These are phyloP conservation scores for Trichosurus vulpecula DNA, from an alignment of 2,797 vertebrate genomes.

Conservation along the genomic window DNA sequence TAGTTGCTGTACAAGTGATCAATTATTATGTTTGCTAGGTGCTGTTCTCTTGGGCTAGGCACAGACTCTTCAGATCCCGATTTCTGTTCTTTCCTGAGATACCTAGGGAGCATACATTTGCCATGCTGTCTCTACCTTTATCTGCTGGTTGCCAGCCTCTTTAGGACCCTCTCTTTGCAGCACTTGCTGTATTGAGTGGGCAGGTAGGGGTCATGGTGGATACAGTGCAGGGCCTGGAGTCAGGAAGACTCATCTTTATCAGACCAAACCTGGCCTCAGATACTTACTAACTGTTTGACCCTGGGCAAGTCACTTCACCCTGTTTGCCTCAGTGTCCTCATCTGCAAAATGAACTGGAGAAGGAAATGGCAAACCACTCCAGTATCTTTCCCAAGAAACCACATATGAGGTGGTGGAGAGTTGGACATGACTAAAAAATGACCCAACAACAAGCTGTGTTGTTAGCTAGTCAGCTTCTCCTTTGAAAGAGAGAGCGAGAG, in stretches of 20 bases:
- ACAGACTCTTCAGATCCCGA: not conserved
- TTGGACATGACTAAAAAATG: too few species aligned
- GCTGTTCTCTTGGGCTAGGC: not conserved
- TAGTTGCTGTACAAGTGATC: not conserved
- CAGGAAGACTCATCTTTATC: not conserved
- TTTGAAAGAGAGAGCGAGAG: too few species aligned
- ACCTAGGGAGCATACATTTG: not conserved
- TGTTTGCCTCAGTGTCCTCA: too few species aligned
- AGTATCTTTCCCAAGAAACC: too few species aligned
- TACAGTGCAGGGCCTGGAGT: not conserved
- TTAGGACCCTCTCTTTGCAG: not conserved
- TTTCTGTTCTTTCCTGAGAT: not conserved
- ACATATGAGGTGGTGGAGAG: too few species aligned
- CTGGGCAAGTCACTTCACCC: too few species aligned
- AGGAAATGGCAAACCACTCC: too few species aligned
- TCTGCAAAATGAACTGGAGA: too few species aligned
- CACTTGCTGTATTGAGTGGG: not conserved
- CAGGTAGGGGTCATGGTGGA: not conserved
- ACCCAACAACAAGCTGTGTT: not conserved
- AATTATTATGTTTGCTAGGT: not conserved
- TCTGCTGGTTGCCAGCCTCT: not conserved
- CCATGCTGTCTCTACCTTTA: not conserved
- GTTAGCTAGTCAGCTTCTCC: not conserved
- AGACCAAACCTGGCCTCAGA: not conserved
- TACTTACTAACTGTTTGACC: not conserved